These are phyloP conservation scores for Solea senegalensis DNA, from an alignment of 2,113 vertebrate genomes.

Conservation along the genomic window DNA sequence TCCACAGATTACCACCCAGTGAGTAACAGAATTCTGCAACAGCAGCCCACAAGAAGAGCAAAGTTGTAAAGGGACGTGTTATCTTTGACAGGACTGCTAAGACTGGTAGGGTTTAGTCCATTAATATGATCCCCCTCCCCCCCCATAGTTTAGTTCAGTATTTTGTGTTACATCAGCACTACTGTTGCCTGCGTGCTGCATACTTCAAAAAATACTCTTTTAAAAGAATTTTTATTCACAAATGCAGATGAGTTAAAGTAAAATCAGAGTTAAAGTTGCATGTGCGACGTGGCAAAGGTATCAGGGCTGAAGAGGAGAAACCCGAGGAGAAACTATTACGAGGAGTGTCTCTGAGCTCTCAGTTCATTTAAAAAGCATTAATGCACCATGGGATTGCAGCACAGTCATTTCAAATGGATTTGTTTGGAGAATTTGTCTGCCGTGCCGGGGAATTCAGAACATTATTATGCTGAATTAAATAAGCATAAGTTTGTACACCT, in stretches of 20 bases:
- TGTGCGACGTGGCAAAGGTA: background rate
- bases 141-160: background rate
- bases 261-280: conserved; percentile 34
- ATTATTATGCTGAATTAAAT: conserved; percentile 72
- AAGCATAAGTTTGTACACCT: conserved; percentile 62
- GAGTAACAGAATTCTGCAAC: conserved; percentile 47
- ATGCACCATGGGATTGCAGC: conserved; percentile 66
- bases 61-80: conserved; percentile 23
- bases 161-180: conserved; percentile 39
- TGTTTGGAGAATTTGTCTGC: conserved; percentile 70
- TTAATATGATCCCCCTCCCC: conserved; percentile 6
- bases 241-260: conserved; percentile 32
- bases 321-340: conserved; percentile 31
- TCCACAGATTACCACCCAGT: conserved; percentile 68
- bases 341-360: conserved; percentile 29
- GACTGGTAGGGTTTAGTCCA: conserved; percentile 15
- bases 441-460: conserved; percentile 55
- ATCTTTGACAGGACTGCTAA: conserved; percentile 29
- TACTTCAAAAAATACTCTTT: conserved; percentile 24
- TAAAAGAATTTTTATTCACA: conserved; percentile 3
- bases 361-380: conserved; percentile 59
- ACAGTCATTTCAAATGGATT: conserved; percentile 67
- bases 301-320: conserved; percentile 28
- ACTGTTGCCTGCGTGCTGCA: conserved; percentile 49
- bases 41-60: conserved; percentile 34